Evolutionary conservation across 2,113 vertebrate genomes (phyloP), one percentile per base, ranked within the genome.

Genomic region (Tragelaphus strepsiceros): DNA sequence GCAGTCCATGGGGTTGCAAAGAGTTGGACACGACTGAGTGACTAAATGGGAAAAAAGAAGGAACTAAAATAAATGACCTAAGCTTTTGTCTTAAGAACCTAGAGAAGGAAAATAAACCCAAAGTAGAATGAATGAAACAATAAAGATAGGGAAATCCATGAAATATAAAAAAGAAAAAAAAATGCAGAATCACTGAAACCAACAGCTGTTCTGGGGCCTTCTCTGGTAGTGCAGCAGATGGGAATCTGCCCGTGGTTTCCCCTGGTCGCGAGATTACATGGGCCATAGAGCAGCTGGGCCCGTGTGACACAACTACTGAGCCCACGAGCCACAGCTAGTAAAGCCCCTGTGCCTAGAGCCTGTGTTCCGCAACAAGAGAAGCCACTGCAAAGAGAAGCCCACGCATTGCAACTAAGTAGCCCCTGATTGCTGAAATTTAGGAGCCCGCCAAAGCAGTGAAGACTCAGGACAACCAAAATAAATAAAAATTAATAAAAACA

Each of bases 1-100:
- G 19, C 10, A 71, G 67, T 39, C n/a, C n/a, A 71, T 39, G n/a
- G n/a, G 19, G n/a, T 35, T 17, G 1, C n/a, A 22, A 22, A 71
- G 19, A 71, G 67, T 22, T 4, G 0, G 19, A 71, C n/a, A 71
- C 0, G 0, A 35, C 64, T 71, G n/a, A 71, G 19, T 0, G 0
- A 35, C 64, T 71, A 17, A 54, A 46, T 19, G 61, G 17, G 46
- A 17, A 43, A 56, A 85, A 49, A 49, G 19, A 82, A 64, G 21
- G 64, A 51, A 54, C 19, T 28, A 88, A 39, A 81, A 61, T 54
- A 80, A 90, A 39, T 90, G 7, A 95, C 35, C 51, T 30, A 58
- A 71, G 49, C 61, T 84, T 84, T 59, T 43, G 39, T 19, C 53
- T 84, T 74, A 84, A 74, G 19, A 81, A 64, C 56, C 67, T 35